phyloP scores from a whole-genome alignment of 2,888 invertebrate species.

The Eristalinus sepulchralis region DNA sequence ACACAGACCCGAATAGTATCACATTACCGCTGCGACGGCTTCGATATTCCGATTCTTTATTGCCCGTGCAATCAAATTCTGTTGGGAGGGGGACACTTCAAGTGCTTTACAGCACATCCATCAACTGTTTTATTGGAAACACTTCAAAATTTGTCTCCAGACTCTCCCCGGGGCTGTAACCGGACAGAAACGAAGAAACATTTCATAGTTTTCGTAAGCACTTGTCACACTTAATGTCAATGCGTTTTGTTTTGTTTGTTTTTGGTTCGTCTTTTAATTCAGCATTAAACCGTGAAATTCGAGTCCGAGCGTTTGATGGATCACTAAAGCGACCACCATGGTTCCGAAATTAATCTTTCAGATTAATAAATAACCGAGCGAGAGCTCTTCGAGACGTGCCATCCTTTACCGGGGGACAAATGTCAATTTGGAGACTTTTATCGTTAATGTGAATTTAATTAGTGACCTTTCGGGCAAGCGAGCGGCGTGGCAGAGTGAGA shows the following conservation, averaged over 20 bases:
- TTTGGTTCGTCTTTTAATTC: constrained; percentile 30
- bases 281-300: constrained; percentile 68
- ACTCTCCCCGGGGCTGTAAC: not conserved
- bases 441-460: constrained; percentile 68
- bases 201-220: constrained; percentile 44
- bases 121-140: constrained; percentile 47
- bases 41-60: constrained; percentile 30
- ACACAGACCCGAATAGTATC: constrained; percentile 44
- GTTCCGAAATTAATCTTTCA: constrained; percentile 49
- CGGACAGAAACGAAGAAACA: not conserved
- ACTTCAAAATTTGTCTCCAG: not conserved
- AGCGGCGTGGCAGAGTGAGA: not conserved
- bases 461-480: constrained; percentile 45
- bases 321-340: constrained; percentile 66
- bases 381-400: constrained; percentile 15
- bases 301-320: constrained; percentile 60
- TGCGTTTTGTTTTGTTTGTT: constrained; percentile 14
- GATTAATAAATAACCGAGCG: constrained; percentile 48
- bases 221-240: constrained; percentile 64
- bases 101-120: constrained; percentile 29
- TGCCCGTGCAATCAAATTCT: constrained; percentile 49
- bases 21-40: constrained; percentile 20
- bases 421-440: constrained; percentile 29
- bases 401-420: constrained; percentile 34
- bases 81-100: constrained; percentile 4